A percentile compares a stretch with the other conserved stretches of the same genome.
Conservation (phyloP, 2,113 vertebrate genomes). For the Scatophagus argus region DNA sequence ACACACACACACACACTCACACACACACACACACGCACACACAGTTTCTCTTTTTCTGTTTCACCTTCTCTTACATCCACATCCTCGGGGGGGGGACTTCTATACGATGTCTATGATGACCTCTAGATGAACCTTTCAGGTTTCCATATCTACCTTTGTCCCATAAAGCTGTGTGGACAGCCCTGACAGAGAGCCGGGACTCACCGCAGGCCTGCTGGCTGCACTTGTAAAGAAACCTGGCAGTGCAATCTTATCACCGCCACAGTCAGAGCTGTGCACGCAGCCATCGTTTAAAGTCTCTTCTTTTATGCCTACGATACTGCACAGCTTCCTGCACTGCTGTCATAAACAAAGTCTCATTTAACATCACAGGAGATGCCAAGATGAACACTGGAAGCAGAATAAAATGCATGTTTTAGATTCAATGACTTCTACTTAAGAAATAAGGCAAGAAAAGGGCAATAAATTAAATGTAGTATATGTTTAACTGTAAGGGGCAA, state of each 20-base stretch:
- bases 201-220: slow-evolving; percentile 37
- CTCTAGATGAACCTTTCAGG: slow-evolving; percentile 46
- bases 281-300: slow-evolving; percentile 24
- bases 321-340: background rate
- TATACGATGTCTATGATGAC: slow-evolving; percentile 44
- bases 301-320: slow-evolving; percentile 2
- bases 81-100: slow-evolving; percentile 18
- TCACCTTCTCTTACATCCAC: slow-evolving; percentile 21
- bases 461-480: background rate
- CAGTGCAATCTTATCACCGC: slow-evolving; percentile 20
- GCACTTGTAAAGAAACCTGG: slow-evolving; percentile 50
- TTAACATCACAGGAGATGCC: background rate
- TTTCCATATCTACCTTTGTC: slow-evolving; percentile 47
- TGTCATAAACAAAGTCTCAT: background rate
- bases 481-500: background rate
- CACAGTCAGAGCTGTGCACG: slow-evolving; percentile 28
- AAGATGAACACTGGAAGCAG: background rate
- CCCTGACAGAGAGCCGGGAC: slow-evolving; percentile 16
- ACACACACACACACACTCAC: background rate
- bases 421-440: background rate
- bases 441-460: background rate
- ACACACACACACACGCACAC: background rate
- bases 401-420: background rate
- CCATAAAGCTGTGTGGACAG: slow-evolving; percentile 53
- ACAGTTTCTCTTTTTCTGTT: slow-evolving; percentile 18